A percentile compares a stretch with the other conserved stretches of the same genome.
Conservation (phyloP, 2,797 vertebrate species). For the Chrosomus eos region DNA sequence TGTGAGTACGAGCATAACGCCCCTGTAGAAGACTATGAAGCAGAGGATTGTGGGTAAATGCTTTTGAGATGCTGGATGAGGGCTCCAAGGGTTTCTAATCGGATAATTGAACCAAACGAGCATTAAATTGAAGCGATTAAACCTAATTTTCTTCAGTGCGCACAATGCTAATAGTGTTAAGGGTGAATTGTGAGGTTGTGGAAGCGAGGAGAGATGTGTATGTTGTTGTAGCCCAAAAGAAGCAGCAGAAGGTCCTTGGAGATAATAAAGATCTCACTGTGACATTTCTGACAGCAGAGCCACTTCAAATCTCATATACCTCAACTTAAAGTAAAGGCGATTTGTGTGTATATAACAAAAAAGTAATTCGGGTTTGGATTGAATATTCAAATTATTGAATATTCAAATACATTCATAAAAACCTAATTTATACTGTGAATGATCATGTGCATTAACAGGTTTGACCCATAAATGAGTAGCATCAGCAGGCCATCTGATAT, state of each 20-base stretch:
- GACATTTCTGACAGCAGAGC: neutral
- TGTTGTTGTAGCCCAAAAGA: neutral
- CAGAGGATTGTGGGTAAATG: constrained; percentile 9
- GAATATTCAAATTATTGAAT: neutral
- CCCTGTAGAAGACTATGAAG: neutral
- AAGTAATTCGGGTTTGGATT: neutral
- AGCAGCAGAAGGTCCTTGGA: neutral
- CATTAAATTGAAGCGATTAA: constrained; percentile 57
- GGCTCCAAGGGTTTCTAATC: constrained; percentile 49
- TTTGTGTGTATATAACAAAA: too few species aligned
- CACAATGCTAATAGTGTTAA: constrained; percentile 48
- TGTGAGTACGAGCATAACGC: neutral
- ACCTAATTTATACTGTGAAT: neutral
- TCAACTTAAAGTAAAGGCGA: neutral
- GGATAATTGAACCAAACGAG: constrained; percentile 55
- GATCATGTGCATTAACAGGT: neutral
- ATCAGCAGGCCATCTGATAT: neutral
- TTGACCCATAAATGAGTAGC: neutral
- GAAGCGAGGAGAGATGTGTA: neutral
- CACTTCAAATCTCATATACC: neutral
- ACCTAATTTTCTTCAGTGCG: constrained; percentile 53
- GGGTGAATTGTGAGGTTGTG: constrained; percentile 21
- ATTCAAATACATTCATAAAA: neutral
- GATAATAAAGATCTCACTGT: neutral
- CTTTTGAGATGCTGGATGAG: constrained; percentile 1